Percentiles rank a stretch among this genome's conserved stretches.
phyloP scores from a whole-genome alignment of 2,797 vertebrate genomes.

The Cephalopachus bancanus region DNA sequence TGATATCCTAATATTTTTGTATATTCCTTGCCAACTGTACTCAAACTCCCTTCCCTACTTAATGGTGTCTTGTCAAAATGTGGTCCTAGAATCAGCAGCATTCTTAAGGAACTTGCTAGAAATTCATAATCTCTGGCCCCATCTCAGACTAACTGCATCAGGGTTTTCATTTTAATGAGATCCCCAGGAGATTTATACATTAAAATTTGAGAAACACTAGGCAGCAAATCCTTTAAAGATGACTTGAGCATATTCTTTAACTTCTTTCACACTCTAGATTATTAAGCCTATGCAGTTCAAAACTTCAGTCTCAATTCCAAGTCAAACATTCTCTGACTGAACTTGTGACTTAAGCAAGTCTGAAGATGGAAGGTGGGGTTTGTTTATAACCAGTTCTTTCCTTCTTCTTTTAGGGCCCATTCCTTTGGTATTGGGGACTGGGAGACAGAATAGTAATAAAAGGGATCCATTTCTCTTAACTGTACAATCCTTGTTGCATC shows the following conservation, averaged over 20 bases:
- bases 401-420: neutral
- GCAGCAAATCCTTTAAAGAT: conserved; percentile 32
- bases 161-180: conserved; percentile 48
- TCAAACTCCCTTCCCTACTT: conserved; percentile 25
- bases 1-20: conserved; percentile 39
- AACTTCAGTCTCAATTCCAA: conserved; percentile 49
- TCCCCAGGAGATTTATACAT: neutral
- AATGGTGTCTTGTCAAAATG: neutral
- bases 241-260: neutral
- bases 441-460: neutral
- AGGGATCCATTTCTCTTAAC: neutral
- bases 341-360: conserved; percentile 29
- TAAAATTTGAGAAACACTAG: neutral
- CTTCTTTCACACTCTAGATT: neutral
- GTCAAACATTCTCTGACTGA: conserved; percentile 21
- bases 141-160: neutral
- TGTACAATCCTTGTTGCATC: neutral
- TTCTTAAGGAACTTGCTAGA: neutral
- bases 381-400: neutral
- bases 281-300: conserved; percentile 35
- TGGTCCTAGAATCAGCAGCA: neutral
- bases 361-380: neutral
- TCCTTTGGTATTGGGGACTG: neutral
- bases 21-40: neutral
- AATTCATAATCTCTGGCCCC: neutral